These are phyloP conservation scores for Drosophila kikkawai DNA, from an alignment of 1,140 invertebrate species.

Conservation along the genomic window DNA sequence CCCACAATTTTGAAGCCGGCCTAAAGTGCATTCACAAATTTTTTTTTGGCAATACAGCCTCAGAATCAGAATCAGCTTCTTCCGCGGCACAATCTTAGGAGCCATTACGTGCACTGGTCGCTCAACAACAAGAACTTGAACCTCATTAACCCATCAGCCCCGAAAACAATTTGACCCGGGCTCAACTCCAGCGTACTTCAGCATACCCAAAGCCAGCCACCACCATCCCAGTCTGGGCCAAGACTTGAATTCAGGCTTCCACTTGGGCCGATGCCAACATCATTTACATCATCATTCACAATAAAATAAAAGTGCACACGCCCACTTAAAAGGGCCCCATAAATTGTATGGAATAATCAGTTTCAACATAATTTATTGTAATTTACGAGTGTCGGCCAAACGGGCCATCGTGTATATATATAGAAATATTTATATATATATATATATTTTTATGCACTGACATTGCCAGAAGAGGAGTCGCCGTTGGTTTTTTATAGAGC, in stretches of 20 bases:
- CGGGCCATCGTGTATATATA: slow-evolving; percentile 50
- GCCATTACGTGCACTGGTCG: slow-evolving; percentile 45
- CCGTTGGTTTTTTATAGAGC: slow-evolving; percentile 63
- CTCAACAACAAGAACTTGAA: slow-evolving; percentile 52
- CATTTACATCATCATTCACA: slow-evolving; percentile 83
- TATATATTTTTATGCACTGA: slow-evolving; percentile 42
- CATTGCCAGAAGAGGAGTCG: slow-evolving; percentile 68
- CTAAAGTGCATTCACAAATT: slow-evolving; percentile 25
- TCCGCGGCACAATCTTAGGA: slow-evolving; percentile 43
- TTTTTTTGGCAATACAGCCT: slow-evolving; percentile 4
- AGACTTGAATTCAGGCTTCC: slow-evolving; percentile 27
- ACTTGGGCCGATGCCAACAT: slow-evolving; percentile 63
- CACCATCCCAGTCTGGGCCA: slow-evolving; percentile 15
- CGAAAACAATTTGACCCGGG: slow-evolving; percentile 70
- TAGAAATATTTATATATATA: slow-evolving; percentile 13
- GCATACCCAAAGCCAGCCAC: slow-evolving; percentile 25
- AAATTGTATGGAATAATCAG: slow-evolving; percentile 83
- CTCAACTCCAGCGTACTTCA: slow-evolving; percentile 56
- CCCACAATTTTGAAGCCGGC: slow-evolving; percentile 55
- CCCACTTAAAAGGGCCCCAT: slow-evolving; percentile 81
- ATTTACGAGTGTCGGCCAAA: slow-evolving; percentile 80
- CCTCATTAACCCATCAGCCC: slow-evolving; percentile 74
- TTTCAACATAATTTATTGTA: slow-evolving; percentile 84
- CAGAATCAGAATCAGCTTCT: slow-evolving; percentile 37
- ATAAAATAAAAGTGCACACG: slow-evolving; percentile 83